phyloP scores from a whole-genome alignment of 92 coral and sea anemone species.

The Epizoanthus ramosus region DNA sequence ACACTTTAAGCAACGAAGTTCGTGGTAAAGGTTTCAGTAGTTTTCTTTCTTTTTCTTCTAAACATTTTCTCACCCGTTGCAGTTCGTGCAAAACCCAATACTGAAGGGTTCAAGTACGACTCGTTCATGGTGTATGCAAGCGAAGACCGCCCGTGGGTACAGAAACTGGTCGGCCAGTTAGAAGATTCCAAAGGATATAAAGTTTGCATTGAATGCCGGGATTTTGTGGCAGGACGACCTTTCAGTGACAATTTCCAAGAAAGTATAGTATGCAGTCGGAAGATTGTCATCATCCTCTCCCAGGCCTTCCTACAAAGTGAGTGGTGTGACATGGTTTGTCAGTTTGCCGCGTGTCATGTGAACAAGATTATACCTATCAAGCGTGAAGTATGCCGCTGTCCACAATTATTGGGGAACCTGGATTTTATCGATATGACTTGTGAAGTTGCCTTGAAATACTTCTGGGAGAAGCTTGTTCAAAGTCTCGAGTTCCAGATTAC shows the following conservation, averaged over 20 bases:
- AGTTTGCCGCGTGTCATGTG: constrained; percentile 16
- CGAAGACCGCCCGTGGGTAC: constrained; percentile 12
- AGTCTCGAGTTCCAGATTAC: constrained; percentile 15
- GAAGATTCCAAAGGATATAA: constrained; percentile 26
- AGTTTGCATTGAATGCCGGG: constrained; percentile 25
- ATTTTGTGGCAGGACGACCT: constrained; percentile 26
- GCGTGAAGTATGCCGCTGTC: constrained; percentile 25
- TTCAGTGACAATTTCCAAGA: constrained; percentile 22
- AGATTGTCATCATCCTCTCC: constrained; percentile 30
- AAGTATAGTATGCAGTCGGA: constrained; percentile 15
- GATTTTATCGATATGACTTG: constrained; percentile 34
- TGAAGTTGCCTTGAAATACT: constrained; percentile 3
- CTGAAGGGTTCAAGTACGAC: neutral
- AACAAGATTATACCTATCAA: constrained; percentile 27
- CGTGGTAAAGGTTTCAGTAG: too few species aligned
- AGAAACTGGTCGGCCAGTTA: neutral
- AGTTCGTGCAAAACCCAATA: neutral
- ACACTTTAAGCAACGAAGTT: too few species aligned
- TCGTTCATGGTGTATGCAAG: constrained; percentile 16
- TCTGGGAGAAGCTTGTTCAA: constrained; percentile 28
- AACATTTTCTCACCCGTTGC: neutral
- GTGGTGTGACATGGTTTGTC: constrained; percentile 30
- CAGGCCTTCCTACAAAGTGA: constrained; percentile 29
- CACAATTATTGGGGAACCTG: constrained; percentile 1
- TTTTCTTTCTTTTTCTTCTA: neutral